Conservation (phyloP, 2,113 vertebrate genomes). For the Numenius arquata region DNA sequence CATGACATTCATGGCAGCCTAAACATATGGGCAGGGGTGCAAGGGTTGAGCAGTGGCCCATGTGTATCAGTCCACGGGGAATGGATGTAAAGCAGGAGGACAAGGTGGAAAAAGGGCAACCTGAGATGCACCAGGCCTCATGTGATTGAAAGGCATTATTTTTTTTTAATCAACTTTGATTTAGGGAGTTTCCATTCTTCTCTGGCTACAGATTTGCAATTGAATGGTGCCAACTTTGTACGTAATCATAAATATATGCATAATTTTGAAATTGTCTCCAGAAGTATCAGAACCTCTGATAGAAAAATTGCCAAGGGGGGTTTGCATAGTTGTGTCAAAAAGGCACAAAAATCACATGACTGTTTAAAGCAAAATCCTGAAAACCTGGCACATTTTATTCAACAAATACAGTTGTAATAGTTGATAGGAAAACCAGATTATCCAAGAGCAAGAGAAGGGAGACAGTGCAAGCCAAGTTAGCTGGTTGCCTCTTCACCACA, state of each 20-base stretch:
- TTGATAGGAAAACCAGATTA: not conserved
- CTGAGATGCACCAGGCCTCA: not conserved
- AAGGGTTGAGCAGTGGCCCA: not conserved
- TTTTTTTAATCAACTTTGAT: not conserved
- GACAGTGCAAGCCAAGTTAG: not conserved
- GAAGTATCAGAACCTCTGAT: not conserved
- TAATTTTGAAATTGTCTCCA: constrained; percentile 9
- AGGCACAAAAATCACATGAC: not conserved
- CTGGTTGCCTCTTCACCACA: not conserved
- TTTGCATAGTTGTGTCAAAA: not conserved
- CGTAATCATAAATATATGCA: not conserved
- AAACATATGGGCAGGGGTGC: not conserved
- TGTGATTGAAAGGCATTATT: not conserved
- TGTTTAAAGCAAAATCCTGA: not conserved
- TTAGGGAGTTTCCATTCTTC: constrained; percentile 17
- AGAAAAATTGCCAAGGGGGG: not conserved
- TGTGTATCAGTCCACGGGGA: not conserved
- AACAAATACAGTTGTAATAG: not conserved
- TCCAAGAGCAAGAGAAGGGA: not conserved
- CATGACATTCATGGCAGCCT: not conserved
- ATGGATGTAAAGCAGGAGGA: not conserved
- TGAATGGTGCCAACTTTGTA: not conserved
- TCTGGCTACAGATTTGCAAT: not conserved
- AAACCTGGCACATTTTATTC: not conserved
- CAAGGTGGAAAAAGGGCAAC: not conserved